Conservation (phyloP, 2,888 invertebrate genomes). For the Chaetogeoica ovagalla region DNA sequence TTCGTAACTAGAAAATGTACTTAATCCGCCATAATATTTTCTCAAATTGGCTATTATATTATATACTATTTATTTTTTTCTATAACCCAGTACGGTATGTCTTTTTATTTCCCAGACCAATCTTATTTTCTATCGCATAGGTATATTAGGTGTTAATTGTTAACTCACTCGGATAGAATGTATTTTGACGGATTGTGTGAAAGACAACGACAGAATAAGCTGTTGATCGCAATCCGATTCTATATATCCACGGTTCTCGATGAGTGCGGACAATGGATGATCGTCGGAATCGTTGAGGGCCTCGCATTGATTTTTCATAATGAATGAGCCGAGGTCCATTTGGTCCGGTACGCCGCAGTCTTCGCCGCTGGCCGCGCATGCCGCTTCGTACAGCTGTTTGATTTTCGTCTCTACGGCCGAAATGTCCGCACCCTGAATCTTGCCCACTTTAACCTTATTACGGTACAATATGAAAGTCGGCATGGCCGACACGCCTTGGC, state of each 20-base stretch:
- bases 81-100: too few relatives aligned
- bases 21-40: too few relatives aligned
- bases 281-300: constrained; percentile 95
- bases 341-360: constrained; percentile 71
- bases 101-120: too few relatives aligned
- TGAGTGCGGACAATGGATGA: constrained; percentile 76
- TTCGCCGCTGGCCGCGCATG: constrained; percentile 68
- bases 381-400: constrained; percentile 74
- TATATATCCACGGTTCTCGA: constrained; percentile 70
- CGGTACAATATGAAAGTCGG: constrained; percentile 96
- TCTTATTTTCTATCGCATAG: too few relatives aligned
- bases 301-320: constrained; percentile 87
- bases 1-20: too few relatives aligned
- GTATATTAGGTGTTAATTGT: background rate
- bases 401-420: constrained; percentile 83
- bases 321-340: constrained; percentile 87
- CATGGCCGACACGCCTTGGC: constrained; percentile 92
- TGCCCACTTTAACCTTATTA: constrained; percentile 82
- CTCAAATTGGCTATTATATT: too few relatives aligned
- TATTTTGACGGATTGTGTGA: constrained; percentile 88
- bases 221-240: constrained; percentile 95
- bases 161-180: constrained; percentile 77
- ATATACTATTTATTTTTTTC: too few relatives aligned
- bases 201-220: constrained; percentile 83
- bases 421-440: constrained; percentile 86